These are phyloP conservation scores for Dysmachus trigonus DNA, from an alignment of 2,888 invertebrate species.

Conservation along the genomic window DNA sequence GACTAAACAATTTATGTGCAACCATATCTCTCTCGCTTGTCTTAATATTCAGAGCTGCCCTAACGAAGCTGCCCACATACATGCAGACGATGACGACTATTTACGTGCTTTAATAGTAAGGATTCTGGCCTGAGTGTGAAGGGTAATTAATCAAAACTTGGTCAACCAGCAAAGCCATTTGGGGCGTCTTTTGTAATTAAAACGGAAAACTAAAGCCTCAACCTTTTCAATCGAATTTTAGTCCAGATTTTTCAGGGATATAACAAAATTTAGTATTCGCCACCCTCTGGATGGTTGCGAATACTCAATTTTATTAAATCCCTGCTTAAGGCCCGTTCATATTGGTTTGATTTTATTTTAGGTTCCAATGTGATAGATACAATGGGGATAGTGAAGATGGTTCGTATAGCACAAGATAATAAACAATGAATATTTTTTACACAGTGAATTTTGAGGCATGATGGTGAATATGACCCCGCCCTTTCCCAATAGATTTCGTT, in stretches of 20 bases:
- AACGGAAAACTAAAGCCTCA: slow-evolving; percentile 40
- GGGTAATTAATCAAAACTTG: slow-evolving; percentile 50
- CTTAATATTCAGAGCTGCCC: slow-evolving; percentile 50
- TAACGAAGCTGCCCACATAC: not conserved
- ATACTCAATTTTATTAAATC: too few species aligned
- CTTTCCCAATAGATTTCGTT: too few species aligned
- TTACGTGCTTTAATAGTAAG: slow-evolving; percentile 25
- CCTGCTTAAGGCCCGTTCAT: too few species aligned
- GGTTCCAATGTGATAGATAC: too few species aligned
- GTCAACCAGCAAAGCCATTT: slow-evolving; percentile 48
- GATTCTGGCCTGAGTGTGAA: slow-evolving; percentile 40
- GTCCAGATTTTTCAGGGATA: not conserved
- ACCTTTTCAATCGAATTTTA: not conserved
- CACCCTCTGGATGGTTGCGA: too few species aligned
- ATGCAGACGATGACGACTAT: not conserved
- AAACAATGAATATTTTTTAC: too few species aligned
- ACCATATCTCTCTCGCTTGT: slow-evolving; percentile 53
- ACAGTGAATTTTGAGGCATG: too few species aligned
- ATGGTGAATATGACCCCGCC: too few species aligned
- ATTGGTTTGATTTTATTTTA: too few species aligned
- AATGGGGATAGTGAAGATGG: too few species aligned
- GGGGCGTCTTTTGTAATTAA: slow-evolving; percentile 48
- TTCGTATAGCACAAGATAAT: too few species aligned
- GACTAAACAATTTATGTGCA: slow-evolving; percentile 41
- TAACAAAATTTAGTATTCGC: not conserved